Base-by-base conservation (phyloP, 2,797 vertebrate genomes). In the Acanthornis magna region DNA sequence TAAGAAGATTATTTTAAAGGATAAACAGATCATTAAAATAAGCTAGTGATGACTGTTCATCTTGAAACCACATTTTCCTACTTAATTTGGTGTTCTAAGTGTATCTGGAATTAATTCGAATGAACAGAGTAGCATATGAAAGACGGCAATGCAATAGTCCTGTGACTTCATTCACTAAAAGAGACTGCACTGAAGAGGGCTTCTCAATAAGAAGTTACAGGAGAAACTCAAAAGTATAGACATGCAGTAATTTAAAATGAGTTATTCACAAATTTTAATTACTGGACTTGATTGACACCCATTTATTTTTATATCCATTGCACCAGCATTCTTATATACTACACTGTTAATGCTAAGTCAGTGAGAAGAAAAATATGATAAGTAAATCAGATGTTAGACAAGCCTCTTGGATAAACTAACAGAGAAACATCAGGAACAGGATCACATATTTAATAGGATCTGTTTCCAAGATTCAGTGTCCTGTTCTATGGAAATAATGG, bases 11-110 rank as follows among this genome's bases (percentile, higher is more conserved):
- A 76, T 89, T 93, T 74, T 79, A 60, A 85, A 92, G 30, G 50
- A 91, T 83, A 79, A 89, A 47, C 16, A 79, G 34, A 78, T 89
- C 25, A 91, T 93, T 94, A 94, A 94, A 94, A 86, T 79, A 36
- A 94, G 8, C 34, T 63, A 62, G 51, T 60, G 48, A 84, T 53
- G 47, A 83, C 58, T 85, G 38, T 67, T 89, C 13, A 82, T 77
- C 63, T 86, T 85, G 83, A 80, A 89, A 36, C 16, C 40, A 77
- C 26, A 63, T 79, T 94, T 93, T 84, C 22, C 6, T 68, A 68
- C n/a, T 80, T 95, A 85, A 65, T 79, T 75, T 4, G 5, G 13
- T 74, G 45, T 61, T 87, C 23, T 51, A 93, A 88, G 21, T 34
- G 23, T 75, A 58, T 55, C 26, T 76, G 29, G 58, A 92, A 91